Percentiles rank a stretch among this genome's conserved stretches.
phyloP scores from a whole-genome alignment of 2,113 vertebrate genomes.

The Muntiacus muntjak region DNA sequence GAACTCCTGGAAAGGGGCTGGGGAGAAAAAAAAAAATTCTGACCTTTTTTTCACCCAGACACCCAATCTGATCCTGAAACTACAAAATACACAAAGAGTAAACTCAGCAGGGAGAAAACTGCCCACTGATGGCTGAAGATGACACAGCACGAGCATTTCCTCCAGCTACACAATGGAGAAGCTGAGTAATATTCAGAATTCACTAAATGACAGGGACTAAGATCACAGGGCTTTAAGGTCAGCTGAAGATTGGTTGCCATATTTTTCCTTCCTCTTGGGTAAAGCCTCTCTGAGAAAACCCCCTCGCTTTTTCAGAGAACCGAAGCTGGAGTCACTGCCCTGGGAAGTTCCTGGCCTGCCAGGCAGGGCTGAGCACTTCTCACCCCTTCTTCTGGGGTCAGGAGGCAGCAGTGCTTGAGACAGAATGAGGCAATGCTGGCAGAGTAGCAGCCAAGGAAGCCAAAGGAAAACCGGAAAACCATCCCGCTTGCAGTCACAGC shows the following conservation, averaged over 20 bases:
- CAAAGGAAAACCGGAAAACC: conserved; percentile 13
- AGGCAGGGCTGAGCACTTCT: conserved; percentile 50
- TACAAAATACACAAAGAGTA: neutral
- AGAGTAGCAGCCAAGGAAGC: conserved; percentile 46
- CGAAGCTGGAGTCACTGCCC: conserved; percentile 59
- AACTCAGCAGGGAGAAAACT: conserved; percentile 39
- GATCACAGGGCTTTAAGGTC: conserved; percentile 68
- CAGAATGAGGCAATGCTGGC: conserved; percentile 71
- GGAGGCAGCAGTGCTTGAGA: conserved; percentile 56
- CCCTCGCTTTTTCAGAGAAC: conserved; percentile 36
- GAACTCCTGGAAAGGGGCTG: neutral
- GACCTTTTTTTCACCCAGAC: neutral
- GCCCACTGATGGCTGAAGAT: neutral
- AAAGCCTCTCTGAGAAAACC: conserved; percentile 62
- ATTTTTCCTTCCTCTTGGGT: conserved; percentile 38
- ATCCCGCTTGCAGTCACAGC: neutral
- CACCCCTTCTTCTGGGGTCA: conserved; percentile 41
- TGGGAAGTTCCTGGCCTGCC: conserved; percentile 63
- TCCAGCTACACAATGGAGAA: conserved; percentile 42
- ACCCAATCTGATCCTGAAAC: neutral
- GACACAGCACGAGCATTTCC: conserved; percentile 47
- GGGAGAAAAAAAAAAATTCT: neutral
- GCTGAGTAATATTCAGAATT: conserved; percentile 63
- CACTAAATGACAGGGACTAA: neutral
- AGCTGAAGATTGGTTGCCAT: conserved; percentile 36